phyloP scores from a whole-genome alignment of 2,113 vertebrate genomes.

The Dromiciops gliroides region DNA sequence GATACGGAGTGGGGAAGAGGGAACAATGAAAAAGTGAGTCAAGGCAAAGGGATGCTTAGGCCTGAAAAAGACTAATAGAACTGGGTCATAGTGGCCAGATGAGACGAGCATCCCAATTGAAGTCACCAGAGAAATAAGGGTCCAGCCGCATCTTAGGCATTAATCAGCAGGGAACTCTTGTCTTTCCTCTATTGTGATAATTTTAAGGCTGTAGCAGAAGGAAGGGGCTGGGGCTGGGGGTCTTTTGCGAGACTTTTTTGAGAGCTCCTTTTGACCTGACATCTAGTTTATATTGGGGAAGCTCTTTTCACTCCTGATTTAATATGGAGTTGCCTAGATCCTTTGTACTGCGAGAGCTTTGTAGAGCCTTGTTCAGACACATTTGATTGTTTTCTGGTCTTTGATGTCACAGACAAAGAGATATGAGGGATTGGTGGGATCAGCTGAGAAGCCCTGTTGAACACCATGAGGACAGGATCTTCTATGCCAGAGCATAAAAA shows the following conservation, averaged over 20 bases:
- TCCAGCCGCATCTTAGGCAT: not conserved
- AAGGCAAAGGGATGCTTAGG: not conserved
- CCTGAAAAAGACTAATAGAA: not conserved
- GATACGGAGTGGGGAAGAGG: not conserved
- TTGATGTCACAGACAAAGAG: not conserved
- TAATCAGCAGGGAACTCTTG: not conserved
- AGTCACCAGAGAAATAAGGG: not conserved
- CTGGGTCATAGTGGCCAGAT: not conserved
- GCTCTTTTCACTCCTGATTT: not conserved
- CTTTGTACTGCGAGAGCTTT: not conserved
- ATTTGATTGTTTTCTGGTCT: not conserved
- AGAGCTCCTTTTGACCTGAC: not conserved
- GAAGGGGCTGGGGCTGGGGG: too few species aligned
- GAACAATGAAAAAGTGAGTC: not conserved
- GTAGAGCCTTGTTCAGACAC: not conserved
- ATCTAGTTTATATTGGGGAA: not conserved
- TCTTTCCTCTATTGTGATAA: not conserved
- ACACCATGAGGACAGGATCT: not conserved
- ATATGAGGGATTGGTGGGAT: too few species aligned
- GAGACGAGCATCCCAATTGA: not conserved
- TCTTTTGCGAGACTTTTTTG: not conserved
- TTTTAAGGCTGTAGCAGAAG: not conserved
- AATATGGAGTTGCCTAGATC: not conserved
- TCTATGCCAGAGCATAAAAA: not conserved
- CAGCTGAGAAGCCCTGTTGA: too few species aligned